Evolutionary conservation across 2,888 invertebrate genomes (phyloP).

Genomic region (Diplazon laetatorius): DNA sequence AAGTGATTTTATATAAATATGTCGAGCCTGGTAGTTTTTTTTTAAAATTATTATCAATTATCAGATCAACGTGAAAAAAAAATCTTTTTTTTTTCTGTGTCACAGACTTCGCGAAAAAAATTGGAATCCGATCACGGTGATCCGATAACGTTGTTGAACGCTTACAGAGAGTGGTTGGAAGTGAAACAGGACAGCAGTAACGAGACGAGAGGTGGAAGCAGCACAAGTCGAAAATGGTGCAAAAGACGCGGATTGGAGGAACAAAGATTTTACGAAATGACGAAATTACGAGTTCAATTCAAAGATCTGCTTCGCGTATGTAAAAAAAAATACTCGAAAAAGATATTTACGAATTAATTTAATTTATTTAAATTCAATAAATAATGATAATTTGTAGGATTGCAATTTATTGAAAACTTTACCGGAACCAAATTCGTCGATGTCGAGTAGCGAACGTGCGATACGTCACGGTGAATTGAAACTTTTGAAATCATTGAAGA

Average conservation of each 20-base stretch:
- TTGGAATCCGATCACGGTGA: conserved; percentile 98
- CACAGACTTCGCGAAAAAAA: conserved; percentile 88
- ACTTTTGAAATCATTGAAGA: conserved; percentile 91
- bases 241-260: conserved; percentile 95
- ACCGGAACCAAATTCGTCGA: conserved; percentile 83
- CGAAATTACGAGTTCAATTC: conserved; percentile 95
- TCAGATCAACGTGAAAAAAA: background rate
- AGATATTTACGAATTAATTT: no score
- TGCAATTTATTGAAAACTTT: conserved; percentile 85
- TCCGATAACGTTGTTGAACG: conserved; percentile 93
- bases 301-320: conserved; percentile 89
- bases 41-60: no score
- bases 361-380: background rate
- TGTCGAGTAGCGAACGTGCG: conserved; percentile 89
- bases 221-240: conserved; percentile 90
- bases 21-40: no score
- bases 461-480: conserved; percentile 95
- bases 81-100: conserved; percentile 28
- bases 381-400: conserved; percentile 81
- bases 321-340: no score
- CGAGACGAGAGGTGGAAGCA: conserved; percentile 74
- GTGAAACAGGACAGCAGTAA: conserved; percentile 86
- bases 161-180: conserved; percentile 94
- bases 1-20: background rate
- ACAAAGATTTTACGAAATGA: conserved; percentile 98